Evolutionary conservation across 2,113 vertebrate species (phyloP), one percentile per base, ranked within the genome.

Genomic region (Agapornis roseicollis): DNA sequence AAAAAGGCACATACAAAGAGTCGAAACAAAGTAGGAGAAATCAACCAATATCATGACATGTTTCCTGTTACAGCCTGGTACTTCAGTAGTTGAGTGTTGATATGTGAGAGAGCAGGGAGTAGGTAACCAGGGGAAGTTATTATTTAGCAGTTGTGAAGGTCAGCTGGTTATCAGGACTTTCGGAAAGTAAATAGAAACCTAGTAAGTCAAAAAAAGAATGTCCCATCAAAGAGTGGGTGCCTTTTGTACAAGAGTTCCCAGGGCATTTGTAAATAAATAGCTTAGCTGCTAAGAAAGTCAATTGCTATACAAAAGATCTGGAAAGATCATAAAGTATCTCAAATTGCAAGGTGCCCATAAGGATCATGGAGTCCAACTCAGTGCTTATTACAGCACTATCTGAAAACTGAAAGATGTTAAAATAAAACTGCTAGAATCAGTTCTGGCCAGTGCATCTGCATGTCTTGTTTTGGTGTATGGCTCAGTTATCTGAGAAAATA

Each of bases 221-320:
- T 39, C 55, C 39, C 52, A 66, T 13, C 56, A 52, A 49, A 81
- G 66, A 95, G 7, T 8, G 37, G 42, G 55, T 88, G 52, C 24
- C 56, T 79, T 87, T 82, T 15, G 6, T 61, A 29, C 17, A 41
- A 2, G 65, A 64, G 27, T 65, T 92, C n/a, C 25, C 29, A 69
- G 17, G 27, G 29, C 11, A 2, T 37, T 74, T 65, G 22, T 71
- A 47, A 83, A 81, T 64, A 82, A 65, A 41, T 61, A 22, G 9
- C 23, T 2, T 6, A 71, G 28, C 47, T 80, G 11, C 22, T 44
- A 39, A 37, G 35, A 24, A 56, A 69, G n/a, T 64, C 6, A 44
- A 0, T 83, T 80, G 35, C 66, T 80, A 25, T 0, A 33, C 4
- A 0, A 3, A 42, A 63, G 31, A 13, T n/a, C 27, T 79, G 39